Conservation (phyloP, 2,888 invertebrate species). For the Caenorhabditis uteleia region DNA sequence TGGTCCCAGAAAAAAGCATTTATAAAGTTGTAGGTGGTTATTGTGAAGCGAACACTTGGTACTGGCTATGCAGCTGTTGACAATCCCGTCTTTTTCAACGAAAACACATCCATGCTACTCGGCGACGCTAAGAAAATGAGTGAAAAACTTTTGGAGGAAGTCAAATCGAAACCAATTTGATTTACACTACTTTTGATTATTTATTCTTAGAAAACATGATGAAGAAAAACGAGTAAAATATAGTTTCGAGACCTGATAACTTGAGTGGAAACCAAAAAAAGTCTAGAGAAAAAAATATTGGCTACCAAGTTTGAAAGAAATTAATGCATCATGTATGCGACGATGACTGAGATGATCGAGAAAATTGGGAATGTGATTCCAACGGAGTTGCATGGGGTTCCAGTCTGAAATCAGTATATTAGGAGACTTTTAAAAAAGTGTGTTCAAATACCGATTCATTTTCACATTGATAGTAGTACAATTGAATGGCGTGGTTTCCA, state of each 20-base stretch:
- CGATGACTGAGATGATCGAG: constrained; percentile 19
- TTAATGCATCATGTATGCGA: constrained; percentile 27
- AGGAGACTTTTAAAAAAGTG: neutral
- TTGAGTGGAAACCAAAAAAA: constrained; percentile 5
- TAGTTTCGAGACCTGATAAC: constrained; percentile 19
- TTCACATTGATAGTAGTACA: constrained; percentile 71
- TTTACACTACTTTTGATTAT: neutral
- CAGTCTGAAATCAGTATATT: constrained; percentile 14
- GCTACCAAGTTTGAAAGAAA: constrained; percentile 3
- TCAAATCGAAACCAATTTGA: constrained; percentile 30
- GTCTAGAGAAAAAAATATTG: neutral
- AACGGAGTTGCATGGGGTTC: constrained; percentile 34
- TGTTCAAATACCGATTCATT: constrained; percentile 38
- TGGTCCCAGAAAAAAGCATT: neutral
- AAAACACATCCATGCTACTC: constrained; percentile 83
- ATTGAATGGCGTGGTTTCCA: constrained; percentile 63
- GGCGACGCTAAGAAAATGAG: constrained; percentile 91
- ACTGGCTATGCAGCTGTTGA: constrained; percentile 89
- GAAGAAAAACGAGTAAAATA: neutral
- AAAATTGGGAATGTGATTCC: constrained; percentile 22
- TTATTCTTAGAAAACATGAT: constrained; percentile 1
- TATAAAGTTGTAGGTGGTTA: constrained; percentile 77
- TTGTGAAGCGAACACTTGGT: constrained; percentile 87
- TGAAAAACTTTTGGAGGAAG: constrained; percentile 77
- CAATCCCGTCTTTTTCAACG: constrained; percentile 87